phyloP scores from a whole-genome alignment of 2,113 vertebrate genomes.

The Speoplatyrhinus poulsoni region DNA sequence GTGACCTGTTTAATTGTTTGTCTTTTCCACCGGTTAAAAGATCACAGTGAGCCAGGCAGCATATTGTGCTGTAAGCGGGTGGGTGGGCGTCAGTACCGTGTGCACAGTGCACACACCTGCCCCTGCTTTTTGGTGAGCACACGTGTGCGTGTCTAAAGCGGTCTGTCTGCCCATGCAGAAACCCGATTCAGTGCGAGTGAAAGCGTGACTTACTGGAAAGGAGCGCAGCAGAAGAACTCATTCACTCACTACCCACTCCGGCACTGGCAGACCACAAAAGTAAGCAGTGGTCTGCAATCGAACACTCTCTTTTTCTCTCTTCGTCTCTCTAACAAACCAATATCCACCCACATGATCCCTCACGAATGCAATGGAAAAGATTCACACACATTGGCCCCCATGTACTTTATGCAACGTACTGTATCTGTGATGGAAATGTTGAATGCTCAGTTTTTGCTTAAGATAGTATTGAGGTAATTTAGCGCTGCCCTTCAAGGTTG shows the following conservation, averaged over 20 bases:
- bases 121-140: background rate
- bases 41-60: no score
- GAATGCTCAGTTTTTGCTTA: no score
- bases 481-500: background rate
- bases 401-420: no score
- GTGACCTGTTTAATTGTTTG: no score
- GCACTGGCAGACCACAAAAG: constrained; percentile 10
- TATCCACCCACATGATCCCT: background rate
- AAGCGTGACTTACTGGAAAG: constrained; percentile 59
- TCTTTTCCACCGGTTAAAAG: no score
- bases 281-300: constrained; percentile 18
- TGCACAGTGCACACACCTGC: background rate
- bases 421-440: no score
- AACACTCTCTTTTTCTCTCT: no score
- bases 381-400: no score
- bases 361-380: background rate
- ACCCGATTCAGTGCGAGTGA: constrained; percentile 31
- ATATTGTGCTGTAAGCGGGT: no score
- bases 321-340: background rate
- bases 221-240: constrained; percentile 21
- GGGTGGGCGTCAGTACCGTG: background rate
- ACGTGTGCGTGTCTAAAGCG: constrained; percentile 9
- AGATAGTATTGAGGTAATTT: background rate
- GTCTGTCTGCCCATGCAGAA: background rate
- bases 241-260: constrained; percentile 58